Evolutionary conservation across 2,797 vertebrate genomes (phyloP), one percentile per base, ranked within the genome.

Genomic region (Gymnoscopelus braueri): DNA sequence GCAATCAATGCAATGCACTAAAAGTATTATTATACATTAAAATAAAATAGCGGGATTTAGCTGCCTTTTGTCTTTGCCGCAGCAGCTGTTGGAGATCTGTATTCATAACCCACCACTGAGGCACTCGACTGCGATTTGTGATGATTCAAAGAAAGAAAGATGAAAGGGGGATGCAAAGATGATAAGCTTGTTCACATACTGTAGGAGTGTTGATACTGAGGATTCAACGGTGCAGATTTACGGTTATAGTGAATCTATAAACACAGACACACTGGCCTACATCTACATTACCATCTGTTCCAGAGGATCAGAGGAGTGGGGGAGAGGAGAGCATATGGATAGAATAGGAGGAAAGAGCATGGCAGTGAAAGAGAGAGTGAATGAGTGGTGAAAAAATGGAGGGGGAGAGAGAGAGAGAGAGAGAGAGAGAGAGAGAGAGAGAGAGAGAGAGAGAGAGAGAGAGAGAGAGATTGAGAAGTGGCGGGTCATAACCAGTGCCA

Each of bases 401-500:
- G 6, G 5, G n/a, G 26, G 3, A 13, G 5, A 3, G 2, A 3
- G 14, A 62, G 11, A 54, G 23, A 65, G 35, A 39, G 35, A 39
- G 6, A 35, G 35, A 35, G 1, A 5, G 3, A 35, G 1, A 5
- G 35, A 35, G 14, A 19, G 13, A 19, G 15, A 8, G 4, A 19
- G 6, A 54, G 15, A 7, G 15, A 14, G 23, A 14, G 15, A 3
- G 14, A 23, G 14, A 15, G 63, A 44, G 51, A n/a, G n/a, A 13
- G 24, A 13, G n/a, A 24, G 32, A 51, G 47, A 14, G 6, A 19
- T 5, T 12, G 47, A 19, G 53, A 35, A 48, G 63, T 24, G 29
- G 14, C 81, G 74, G 83, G 82, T 82, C 83, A 82, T 0, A 35
- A 60, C 83, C 66, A 19, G 3, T 0, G 13, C 60, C 52, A 7